Conservation (phyloP, 2,888 invertebrate species). For the Catotricha subobsoleta region DNA sequence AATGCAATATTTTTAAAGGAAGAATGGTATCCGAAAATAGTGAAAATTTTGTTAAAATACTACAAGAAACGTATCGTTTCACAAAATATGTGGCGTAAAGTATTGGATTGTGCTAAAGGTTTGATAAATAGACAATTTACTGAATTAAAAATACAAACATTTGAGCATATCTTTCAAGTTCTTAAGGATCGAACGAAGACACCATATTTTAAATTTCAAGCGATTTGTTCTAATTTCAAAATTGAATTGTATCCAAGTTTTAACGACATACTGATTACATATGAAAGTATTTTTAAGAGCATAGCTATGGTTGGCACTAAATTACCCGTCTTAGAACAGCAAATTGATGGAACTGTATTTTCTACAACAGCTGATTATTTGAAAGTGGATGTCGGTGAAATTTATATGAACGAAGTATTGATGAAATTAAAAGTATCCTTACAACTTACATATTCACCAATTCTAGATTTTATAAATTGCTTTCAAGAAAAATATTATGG, state of each 20-base stretch:
- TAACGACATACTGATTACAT: slow-evolving; percentile 35
- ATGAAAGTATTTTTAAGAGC: slow-evolving; percentile 37
- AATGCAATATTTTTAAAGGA: slow-evolving; percentile 25
- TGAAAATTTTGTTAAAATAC: slow-evolving; percentile 21
- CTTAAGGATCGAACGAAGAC: slow-evolving; percentile 35
- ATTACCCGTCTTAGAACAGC: slow-evolving; percentile 36
- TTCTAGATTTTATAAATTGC: slow-evolving; percentile 35
- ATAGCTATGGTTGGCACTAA: slow-evolving; percentile 38
- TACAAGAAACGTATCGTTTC: slow-evolving; percentile 18
- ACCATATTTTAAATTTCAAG: slow-evolving; percentile 41
- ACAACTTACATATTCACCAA: slow-evolving; percentile 34
- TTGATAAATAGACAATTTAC: slow-evolving; percentile 43
- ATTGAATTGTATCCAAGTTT: slow-evolving; percentile 42
- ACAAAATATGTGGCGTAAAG: slow-evolving; percentile 19
- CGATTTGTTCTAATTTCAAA: slow-evolving; percentile 17
- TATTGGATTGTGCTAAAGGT: slow-evolving; percentile 29
- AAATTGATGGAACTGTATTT: slow-evolving; percentile 30
- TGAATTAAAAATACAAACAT: slow-evolving; percentile 45
- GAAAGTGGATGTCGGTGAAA: slow-evolving; percentile 39
- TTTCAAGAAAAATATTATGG: slow-evolving; percentile 38
- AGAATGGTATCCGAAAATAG: slow-evolving; percentile 29
- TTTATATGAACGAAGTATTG: slow-evolving; percentile 35
- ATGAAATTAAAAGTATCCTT: slow-evolving; percentile 34
- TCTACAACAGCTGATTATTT: slow-evolving; percentile 33
- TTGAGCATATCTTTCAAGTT: slow-evolving; percentile 40